Base-by-base conservation (phyloP, 2,888 invertebrate species). In the Zygogramma bicolorata region DNA sequence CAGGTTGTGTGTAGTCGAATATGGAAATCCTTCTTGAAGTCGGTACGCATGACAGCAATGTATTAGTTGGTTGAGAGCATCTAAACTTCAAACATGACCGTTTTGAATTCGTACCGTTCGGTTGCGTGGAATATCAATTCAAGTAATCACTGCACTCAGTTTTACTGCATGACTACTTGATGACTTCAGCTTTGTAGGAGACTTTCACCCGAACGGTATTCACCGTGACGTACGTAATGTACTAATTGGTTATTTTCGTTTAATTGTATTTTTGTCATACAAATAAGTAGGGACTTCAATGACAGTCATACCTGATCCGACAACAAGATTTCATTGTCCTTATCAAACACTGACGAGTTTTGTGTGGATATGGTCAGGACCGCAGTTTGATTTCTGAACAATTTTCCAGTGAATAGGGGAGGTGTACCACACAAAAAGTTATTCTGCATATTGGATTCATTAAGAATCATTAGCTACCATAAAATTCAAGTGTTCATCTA, bases 191-290 rank as follows among this genome's bases (percentile, higher is more conserved):
- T 53, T 53, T 53, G n/a, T n/a, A 53, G 13, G 5, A 53, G 53
- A 53, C 53, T 53, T 53, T 53, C 53, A 53, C 25, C 53, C 7
- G 53, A n/a, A 53, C 53, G 53, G 53, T 53, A 53, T 53, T 53
- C n/a, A 53, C 2, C 8, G 53, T 27, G 53, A 53, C 25, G n/a
- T 25, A 53, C 27, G 10, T 53, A n/a, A 53, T 53, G 22, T n/a
- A 53, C 27, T 53, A 53, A 25, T 8, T 7, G 25, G n/a, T n/a
- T n/a, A n/a, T n/a, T n/a, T n/a, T n/a, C n/a, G n/a, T n/a, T n/a
- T n/a, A 15, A n/a, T 42, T 42, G 1, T 42, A 6, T 42, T 42
- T n/a, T 6, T 8, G n/a, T 7, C 42, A 42, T n/a, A n/a, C n/a
- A n/a, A n/a, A n/a, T n/a, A n/a, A n/a, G n/a, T n/a, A n/a, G n/a